Evolutionary conservation across 2,888 invertebrate genomes (phyloP).

Genomic region (Incurvaria masculella): DNA sequence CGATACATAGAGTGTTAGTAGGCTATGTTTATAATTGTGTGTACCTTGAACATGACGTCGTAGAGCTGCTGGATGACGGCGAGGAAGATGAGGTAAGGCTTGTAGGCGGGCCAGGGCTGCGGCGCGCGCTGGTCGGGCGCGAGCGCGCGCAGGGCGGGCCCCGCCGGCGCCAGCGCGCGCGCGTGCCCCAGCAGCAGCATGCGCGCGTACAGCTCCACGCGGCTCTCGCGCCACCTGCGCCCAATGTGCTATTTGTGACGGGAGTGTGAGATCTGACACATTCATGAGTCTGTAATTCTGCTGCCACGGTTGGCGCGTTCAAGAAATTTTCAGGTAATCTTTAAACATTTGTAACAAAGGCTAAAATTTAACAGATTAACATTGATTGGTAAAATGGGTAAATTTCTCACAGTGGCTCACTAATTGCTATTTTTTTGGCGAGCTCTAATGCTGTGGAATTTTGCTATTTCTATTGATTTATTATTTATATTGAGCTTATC

Average conservation of each 20-base stretch:
- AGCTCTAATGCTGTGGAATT: too few species aligned
- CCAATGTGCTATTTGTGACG: neutral
- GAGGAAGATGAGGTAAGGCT: slow-evolving; percentile 81
- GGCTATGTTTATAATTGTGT: slow-evolving; percentile 1
- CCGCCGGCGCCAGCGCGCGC: slow-evolving; percentile 63
- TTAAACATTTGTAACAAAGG: too few species aligned
- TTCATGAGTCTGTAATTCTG: neutral
- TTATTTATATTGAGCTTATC: too few species aligned
- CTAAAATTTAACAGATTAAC: too few species aligned
- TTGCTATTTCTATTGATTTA: too few species aligned
- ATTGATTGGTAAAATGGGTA: too few species aligned
- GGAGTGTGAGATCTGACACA: neutral
- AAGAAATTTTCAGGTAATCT: too few species aligned
- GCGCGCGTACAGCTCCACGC: slow-evolving; percentile 70
- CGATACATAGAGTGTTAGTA: too few species aligned
- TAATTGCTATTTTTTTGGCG: too few species aligned
- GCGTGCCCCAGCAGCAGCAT: slow-evolving; percentile 76
- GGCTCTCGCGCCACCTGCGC: slow-evolving; percentile 68
- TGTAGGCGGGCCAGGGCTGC: slow-evolving; percentile 72
- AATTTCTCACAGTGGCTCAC: too few species aligned
- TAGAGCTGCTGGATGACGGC: slow-evolving; percentile 84
- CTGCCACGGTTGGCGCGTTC: neutral
- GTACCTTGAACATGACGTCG: slow-evolving; percentile 80
- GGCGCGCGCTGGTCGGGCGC: slow-evolving; percentile 56
- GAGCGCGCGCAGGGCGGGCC: slow-evolving; percentile 53